Evolutionary conservation across 1,140 invertebrate genomes (phyloP).

Genomic region (Danaus plexippus): DNA sequence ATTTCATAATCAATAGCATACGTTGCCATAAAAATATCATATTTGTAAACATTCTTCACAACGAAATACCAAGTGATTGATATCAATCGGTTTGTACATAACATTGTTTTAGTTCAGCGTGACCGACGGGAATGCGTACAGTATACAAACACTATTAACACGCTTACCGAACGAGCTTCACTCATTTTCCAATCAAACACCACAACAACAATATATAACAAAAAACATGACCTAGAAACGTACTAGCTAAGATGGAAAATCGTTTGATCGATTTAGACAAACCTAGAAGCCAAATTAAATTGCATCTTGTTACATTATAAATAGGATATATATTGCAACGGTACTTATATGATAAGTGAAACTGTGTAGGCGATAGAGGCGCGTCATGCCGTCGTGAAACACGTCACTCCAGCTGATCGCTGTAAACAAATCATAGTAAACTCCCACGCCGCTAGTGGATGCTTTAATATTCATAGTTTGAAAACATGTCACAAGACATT

Average conservation of each 20-base stretch:
- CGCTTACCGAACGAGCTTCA: too few relatives aligned
- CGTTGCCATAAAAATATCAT: too few relatives aligned
- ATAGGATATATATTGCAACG: too few relatives aligned
- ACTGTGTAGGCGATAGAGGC: conserved; percentile 12
- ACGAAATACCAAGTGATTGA: too few relatives aligned
- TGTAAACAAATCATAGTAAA: conserved; percentile 66
- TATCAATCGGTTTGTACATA: conserved; percentile 1
- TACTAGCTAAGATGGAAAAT: conserved; percentile 6
- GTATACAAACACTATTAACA: too few relatives aligned
- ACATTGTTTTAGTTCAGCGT: background rate
- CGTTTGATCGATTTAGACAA: background rate
- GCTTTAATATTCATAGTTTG: conserved; percentile 27
- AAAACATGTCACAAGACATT: background rate
- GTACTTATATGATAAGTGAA: conserved; percentile 15
- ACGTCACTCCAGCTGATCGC: conserved; percentile 60
- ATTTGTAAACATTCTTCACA: too few relatives aligned
- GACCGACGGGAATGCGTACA: too few relatives aligned
- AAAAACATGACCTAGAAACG: background rate
- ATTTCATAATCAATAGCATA: too few relatives aligned
- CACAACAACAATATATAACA: background rate
- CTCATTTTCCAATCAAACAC: background rate
- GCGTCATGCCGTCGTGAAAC: conserved; percentile 25
- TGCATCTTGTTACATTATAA: too few relatives aligned
- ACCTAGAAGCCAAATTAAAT: too few relatives aligned
- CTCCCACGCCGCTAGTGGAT: conserved; percentile 39